A percentile compares a stretch with the other conserved stretches of the same genome.
These are phyloP conservation scores for Phasia obesa DNA, from an alignment of 2,888 invertebrate genomes.

Conservation along the genomic window DNA sequence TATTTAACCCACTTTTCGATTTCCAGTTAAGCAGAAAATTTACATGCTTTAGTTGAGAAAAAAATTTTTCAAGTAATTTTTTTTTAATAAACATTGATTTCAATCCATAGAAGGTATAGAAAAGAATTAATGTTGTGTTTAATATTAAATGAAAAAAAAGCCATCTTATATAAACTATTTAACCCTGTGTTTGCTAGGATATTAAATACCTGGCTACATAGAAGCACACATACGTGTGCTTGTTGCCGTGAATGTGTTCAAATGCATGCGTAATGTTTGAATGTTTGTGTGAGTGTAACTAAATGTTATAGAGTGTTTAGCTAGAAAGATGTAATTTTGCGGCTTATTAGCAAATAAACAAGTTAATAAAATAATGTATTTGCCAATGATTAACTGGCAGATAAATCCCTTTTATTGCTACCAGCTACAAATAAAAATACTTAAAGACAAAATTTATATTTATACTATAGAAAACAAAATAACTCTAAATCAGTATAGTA, in stretches of 20 bases:
- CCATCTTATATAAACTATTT: too few species aligned
- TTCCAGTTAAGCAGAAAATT: too few species aligned
- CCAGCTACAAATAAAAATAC: conserved; percentile 30
- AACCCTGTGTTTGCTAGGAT: too few species aligned
- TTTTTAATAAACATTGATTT: too few species aligned
- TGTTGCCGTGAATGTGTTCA: neutral
- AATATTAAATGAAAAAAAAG: too few species aligned
- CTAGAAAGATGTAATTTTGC: conserved; percentile 70
- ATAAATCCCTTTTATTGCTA: conserved; percentile 67
- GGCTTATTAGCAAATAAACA: conserved; percentile 73
- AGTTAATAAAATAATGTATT: conserved; percentile 72
- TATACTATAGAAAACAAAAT: conserved; percentile 13
- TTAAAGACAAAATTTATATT: conserved; percentile 15
- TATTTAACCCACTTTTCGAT: too few species aligned
- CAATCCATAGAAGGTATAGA: too few species aligned
- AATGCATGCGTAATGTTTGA: neutral
- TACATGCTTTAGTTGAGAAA: too few species aligned
- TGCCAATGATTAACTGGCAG: conserved; percentile 66
- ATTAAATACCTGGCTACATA: neutral
- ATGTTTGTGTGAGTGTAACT: conserved; percentile 13
- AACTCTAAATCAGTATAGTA: neutral
- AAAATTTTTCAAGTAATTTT: too few species aligned
- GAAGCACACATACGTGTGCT: neutral
- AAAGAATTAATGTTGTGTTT: too few species aligned
- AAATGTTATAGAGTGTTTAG: conserved; percentile 36